Evolutionary conservation across 2,888 invertebrate species (phyloP), one percentile per base, ranked within the genome.

Genomic region (Noctua pronuba): DNA sequence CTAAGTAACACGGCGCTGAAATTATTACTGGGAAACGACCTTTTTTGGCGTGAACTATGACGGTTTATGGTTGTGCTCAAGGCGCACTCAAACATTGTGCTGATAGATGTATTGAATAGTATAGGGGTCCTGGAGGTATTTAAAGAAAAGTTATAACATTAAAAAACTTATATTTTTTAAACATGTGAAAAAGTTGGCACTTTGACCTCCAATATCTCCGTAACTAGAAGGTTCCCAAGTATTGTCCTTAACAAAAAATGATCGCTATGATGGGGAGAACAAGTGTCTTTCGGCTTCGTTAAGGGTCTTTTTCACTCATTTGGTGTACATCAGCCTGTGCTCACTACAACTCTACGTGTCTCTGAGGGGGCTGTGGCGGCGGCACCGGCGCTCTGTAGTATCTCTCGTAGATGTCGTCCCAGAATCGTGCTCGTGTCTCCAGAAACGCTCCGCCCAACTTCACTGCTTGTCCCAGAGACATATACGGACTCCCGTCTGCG

Each of bases 361-460:
- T 73, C 16, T 18, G 68, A 13, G 83, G 83, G 18, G 77, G 83
- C 24, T 75, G 70, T n/a, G 79, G 78, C 0, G 93, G 93, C 0
- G 93, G 84, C 21, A 85, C 77, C 4, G 94, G 93, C 0, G 76
- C 79, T 8, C 86, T 84, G 69, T 93, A 93, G 76, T 92, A 86
- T 62, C 79, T 87, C 13, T 89, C 83, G 71, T 94, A 94, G n/a
- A 94, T 89, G 2, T 83, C 75, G 38, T 93, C 91, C 94, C 94
- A 94, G 77, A 94, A 90, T 0, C 58, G 69, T 6, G 84, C 83
- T 5, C 92, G 87, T 35, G 90, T 79, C 38, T 87, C 82, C 44
- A 92, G 52, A 55, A 91, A 80, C 2, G 83, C 75, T 3, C 87
- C 88, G 6, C 80, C 77, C 31, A 94, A 77, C 68, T 90, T 83